Conservation (phyloP, 2,797 vertebrate genomes). For the Tiaroga cobitis region DNA sequence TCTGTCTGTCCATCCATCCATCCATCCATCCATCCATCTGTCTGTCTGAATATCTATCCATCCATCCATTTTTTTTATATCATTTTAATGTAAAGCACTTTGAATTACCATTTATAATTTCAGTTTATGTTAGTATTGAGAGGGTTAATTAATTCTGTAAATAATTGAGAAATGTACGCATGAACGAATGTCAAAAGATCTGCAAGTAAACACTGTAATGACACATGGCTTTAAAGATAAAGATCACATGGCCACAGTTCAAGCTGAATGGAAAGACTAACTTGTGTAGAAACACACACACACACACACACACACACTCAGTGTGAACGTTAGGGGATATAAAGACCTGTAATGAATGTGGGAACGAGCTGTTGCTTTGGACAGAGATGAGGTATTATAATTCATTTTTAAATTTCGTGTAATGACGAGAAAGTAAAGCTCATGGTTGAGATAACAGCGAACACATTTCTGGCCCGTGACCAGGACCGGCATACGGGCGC, state of each 20-base stretch:
- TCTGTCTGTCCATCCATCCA: too few species aligned
- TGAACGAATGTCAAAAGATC: neutral
- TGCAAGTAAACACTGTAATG: neutral
- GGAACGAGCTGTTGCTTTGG: conserved; percentile 3
- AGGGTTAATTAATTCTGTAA: neutral
- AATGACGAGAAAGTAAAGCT: conserved; percentile 12
- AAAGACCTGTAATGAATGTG: conserved; percentile 12
- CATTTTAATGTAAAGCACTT: neutral
- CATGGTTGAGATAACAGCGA: conserved; percentile 8
- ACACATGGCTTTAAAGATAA: neutral
- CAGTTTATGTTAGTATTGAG: neutral
- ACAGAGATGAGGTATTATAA: conserved; percentile 3
- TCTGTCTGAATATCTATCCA: too few species aligned
- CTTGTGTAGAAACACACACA: neutral
- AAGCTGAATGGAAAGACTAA: neutral
- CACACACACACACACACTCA: neutral
- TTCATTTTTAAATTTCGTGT: neutral
- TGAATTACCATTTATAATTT: neutral
- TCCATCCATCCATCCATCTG: fast-evolving
- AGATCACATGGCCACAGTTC: neutral
- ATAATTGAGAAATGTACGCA: neutral
- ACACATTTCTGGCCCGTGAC: conserved; percentile 15
- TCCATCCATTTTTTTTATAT: too few species aligned
- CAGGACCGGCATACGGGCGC: conserved; percentile 23
- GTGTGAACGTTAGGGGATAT: neutral